Evolutionary conservation across 2,113 vertebrate genomes (phyloP), one percentile per base, ranked within the genome.

Genomic region (Anguilla rostrata): DNA sequence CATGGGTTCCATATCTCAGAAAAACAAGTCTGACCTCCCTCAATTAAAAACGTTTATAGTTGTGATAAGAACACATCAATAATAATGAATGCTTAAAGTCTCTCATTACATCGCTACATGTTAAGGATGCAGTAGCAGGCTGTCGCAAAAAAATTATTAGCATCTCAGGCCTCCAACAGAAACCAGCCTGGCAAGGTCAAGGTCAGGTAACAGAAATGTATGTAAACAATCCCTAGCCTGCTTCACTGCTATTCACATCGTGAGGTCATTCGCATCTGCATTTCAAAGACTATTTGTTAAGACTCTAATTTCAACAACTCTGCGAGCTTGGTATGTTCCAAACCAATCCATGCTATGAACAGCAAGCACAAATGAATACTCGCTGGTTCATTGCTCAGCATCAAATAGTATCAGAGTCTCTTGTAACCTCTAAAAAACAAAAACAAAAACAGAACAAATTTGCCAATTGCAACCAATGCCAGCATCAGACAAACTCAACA

Each of bases 131-230:
- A n/a, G 39, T 22, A 40, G 39, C 39, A 43, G 83, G 63, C 46
- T n/a, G 57, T 22, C 39, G 60, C 9, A 63, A 53, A 9, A 63
- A 2, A 66, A 39, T 66, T 29, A 94, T 91, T 91, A 94, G 90
- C 89, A 15, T 92, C 87, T 93, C 92, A 95, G 90, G 84, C 86
- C 84, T 93, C 94, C 94, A 93, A 93, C 94, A 96, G 95, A 95
- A 95, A 95, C 95, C 94, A 95, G 94, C 95, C 95, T 95, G 94
- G 87, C 94, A 94, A 94, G 95, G 94, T 94, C 96, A 96, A 96
- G 96, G 96, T 95, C 95, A 96, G 95, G 92, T 95, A 96, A 94
- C 95, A 95, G 95, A 94, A 96, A 96, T 93, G 90, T 16, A 41
- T 15, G 39, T 14, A 34, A 66, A 66, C 11, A 53, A 14, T 53